These are phyloP conservation scores for Heptranchias perlo DNA, from an alignment of 2,113 vertebrate genomes.

Conservation along the genomic window DNA sequence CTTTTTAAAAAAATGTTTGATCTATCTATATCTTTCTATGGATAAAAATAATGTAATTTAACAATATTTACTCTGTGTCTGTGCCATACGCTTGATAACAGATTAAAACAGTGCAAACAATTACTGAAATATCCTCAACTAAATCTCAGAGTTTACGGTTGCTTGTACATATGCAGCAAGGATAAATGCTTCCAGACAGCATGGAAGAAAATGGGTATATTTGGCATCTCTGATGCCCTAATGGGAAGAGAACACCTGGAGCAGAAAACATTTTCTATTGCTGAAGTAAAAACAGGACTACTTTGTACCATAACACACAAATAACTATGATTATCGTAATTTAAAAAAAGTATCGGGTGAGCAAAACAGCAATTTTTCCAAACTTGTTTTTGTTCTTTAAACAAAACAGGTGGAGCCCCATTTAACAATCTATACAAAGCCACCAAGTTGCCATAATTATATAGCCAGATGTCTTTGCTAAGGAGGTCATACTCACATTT, in stretches of 20 bases:
- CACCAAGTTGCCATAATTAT: slow-evolving; percentile 28
- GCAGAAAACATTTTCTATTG: not conserved
- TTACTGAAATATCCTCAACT: not conserved
- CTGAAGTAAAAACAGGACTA: not conserved
- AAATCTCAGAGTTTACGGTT: not conserved
- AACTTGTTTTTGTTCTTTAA: slow-evolving; percentile 9
- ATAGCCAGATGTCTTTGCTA: slow-evolving; percentile 23
- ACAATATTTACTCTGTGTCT: not conserved
- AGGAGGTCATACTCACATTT: not conserved
- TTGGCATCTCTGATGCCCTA: not conserved
- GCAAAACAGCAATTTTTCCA: not conserved
- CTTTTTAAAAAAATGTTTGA: not conserved
- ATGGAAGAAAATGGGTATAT: not conserved
- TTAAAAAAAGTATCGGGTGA: not conserved
- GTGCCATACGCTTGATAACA: not conserved
- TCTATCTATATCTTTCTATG: not conserved
- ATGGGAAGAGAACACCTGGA: not conserved
- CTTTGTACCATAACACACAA: not conserved
- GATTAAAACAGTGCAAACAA: not conserved
- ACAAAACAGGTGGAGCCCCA: slow-evolving; percentile 30
- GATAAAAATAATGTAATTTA: not conserved
- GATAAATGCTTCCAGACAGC: not conserved
- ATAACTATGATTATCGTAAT: not conserved
- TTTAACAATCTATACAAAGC: slow-evolving; percentile 15
- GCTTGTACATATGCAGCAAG: not conserved